Percentiles rank a stretch among this genome's conserved stretches.
Evolutionary conservation across 30 jellyfish, hydroid and myxozoan genomes (phyloP).

Genomic region (Turritopsis dohrnii): DNA sequence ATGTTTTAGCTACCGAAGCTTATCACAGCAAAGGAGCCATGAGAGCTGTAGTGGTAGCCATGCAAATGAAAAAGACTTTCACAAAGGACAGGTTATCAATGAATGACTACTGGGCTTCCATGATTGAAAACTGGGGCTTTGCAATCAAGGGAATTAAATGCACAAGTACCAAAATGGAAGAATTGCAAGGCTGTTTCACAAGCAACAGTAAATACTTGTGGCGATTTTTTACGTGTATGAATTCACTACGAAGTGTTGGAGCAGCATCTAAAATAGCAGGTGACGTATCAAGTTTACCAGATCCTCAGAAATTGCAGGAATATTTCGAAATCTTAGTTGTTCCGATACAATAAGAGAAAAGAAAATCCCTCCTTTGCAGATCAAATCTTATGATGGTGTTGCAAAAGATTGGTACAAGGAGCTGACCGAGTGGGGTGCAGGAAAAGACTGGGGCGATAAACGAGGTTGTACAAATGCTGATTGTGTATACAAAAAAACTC

Average conservation of each 20-base stretch:
- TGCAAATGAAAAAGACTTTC: constrained; percentile 29
- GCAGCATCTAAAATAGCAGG: background rate
- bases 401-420: background rate
- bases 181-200: constrained; percentile 17
- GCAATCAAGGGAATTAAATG: constrained; percentile 12
- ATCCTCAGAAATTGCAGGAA: background rate
- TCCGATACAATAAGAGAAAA: background rate
- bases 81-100: constrained; percentile 4
- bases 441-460: background rate
- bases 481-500: background rate
- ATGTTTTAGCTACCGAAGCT: constrained; percentile 37
- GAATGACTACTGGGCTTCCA: constrained; percentile 31
- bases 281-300: background rate
- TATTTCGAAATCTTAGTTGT: background rate
- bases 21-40: constrained; percentile 42
- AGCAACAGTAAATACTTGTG: constrained; percentile 32
- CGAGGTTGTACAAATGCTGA: background rate
- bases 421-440: background rate
- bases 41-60: constrained; percentile 39
- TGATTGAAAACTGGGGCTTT: constrained; percentile 34
- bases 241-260: background rate
- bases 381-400: background rate
- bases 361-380: background rate
- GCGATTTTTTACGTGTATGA: constrained; percentile 22
- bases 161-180: background rate